Base-by-base conservation (phyloP, 2,888 invertebrate species). In the Epiblema foenella region DNA sequence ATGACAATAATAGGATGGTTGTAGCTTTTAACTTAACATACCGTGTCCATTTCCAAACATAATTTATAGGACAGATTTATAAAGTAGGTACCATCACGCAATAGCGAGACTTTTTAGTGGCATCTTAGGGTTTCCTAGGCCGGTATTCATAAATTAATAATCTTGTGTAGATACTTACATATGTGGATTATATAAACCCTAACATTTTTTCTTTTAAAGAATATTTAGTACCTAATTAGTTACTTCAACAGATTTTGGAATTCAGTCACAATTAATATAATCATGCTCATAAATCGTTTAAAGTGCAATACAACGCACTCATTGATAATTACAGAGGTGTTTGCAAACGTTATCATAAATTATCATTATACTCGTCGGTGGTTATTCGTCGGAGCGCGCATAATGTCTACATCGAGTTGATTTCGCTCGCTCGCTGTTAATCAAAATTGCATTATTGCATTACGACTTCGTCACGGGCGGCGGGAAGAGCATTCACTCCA, bases 371-470 rank as follows among this genome's bases (percentile, higher is more conserved):
- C 42, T 65, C 57, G 59, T 33, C 65, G 56, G 56, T 42, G 59
- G 46, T 66, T n/a, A 42, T 52, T 59, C 52, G 37, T 54, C 51
- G 54, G 51, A 42, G 33, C 46, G 77, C 81, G 82, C 84, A 82
- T 89, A 89, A 90, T 89, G 87, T 89, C 85, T 89, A 84, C 83
- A 88, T 89, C 83, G 77, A 76, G 80, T 81, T 83, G 84, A 85
- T 85, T 83, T 81, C 78, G 78, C 79, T 80, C 74, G 76, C 75
- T 79, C 81, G 81, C 77, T 86, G 87, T 88, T 89, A 88, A 93
- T 93, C 91, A 90, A 90, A 92, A 90, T 88, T 90, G 87, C 89
- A 92, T 93, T 91, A 90, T 78, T 73, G 72, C 75, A 78, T 70
- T 70, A 76, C 84, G 82, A 81, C 83, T 89, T 87, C 84, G 89